Evolutionary conservation across 1,140 invertebrate genomes (phyloP).

Genomic region (Drosophila dunni): DNA sequence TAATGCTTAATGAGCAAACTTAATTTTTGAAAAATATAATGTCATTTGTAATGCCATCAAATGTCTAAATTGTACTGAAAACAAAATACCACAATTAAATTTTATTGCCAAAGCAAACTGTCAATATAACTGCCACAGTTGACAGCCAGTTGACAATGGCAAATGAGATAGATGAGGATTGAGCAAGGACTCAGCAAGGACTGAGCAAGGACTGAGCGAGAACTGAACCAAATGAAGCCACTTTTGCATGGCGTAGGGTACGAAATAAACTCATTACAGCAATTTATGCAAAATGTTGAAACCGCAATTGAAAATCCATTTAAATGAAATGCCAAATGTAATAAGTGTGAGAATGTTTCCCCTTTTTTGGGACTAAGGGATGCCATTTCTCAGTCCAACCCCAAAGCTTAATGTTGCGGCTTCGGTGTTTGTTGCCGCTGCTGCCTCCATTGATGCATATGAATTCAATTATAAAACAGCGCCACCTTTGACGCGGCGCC

Average conservation of each 20-base stretch:
- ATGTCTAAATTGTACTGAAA: conserved; percentile 23
- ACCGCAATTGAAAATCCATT: conserved; percentile 84
- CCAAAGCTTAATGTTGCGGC: conserved; percentile 30
- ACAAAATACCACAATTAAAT: conserved; percentile 73
- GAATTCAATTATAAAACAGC: conserved; percentile 84
- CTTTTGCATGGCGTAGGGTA: conserved; percentile 42
- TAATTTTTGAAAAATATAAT: not conserved
- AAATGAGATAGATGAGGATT: conserved; percentile 50
- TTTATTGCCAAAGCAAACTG: conserved; percentile 74
- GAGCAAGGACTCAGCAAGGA: no score
- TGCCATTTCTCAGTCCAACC: conserved; percentile 17
- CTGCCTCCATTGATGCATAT: conserved; percentile 81
- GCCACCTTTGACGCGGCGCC: conserved; percentile 66
- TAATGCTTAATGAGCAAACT: no score
- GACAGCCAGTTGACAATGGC: conserved; percentile 74
- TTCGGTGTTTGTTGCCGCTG: conserved; percentile 39
- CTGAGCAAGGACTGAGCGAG: not conserved
- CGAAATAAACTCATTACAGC: conserved; percentile 79
- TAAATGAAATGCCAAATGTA: conserved; percentile 75
- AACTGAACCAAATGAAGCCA: conserved; percentile 60
- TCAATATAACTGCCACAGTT: conserved; percentile 72
- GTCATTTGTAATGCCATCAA: conserved; percentile 45
- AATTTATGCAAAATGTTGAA: conserved; percentile 84
- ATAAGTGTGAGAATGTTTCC: conserved; percentile 29
- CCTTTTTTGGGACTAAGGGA: conserved; percentile 25